Base-by-base conservation (phyloP, 2,888 invertebrate genomes). In the Oegoconia quadripuncta region DNA sequence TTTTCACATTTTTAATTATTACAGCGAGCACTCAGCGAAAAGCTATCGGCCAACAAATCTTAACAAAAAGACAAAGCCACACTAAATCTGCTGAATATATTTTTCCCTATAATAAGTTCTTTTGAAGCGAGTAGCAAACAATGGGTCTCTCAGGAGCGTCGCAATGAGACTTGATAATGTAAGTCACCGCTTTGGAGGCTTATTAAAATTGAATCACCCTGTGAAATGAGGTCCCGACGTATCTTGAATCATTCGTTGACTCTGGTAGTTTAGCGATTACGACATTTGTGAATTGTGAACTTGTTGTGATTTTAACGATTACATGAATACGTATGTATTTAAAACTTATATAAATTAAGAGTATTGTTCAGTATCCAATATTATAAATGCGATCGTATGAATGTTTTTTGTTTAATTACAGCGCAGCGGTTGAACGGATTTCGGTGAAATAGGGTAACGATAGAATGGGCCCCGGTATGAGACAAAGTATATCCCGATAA, bases 191-290 rank as follows among this genome's bases (percentile, higher is more conserved):
- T 67, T 64, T 59, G 55, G 55, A 39, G 48, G 62, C 70, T 71
- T 72, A 69, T 72, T 72, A 72, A 69, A 72, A 66, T 72, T 70
- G 60, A 64, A 72, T 70, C 55, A 59, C 64, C 66, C 62, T 51
- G 59, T 61, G 55, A 62, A 70, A 64, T 59, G 67, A 60, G 58
- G 59, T 58, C 46, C 53, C 53, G 55, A 59, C 62, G 61, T 61
- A 65, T 64, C 61, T 64, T 46, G 34, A 50, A 52, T 36, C 47
- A 59, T 57, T 63, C 52, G 54, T 51, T 43, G 52, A 58, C 52
- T 56, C 48, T 44, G 50, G 47, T 56, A 44, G 46, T 48, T 65
- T 59, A 59, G 42, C 50, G 49, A 46, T 39, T 17, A 30, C 17
- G 29, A 29, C 7, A 11, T n/a, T n/a, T 27, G 11, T n/a, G 26